Conservation (phyloP, 2,888 invertebrate species). For the Blera fallax region DNA sequence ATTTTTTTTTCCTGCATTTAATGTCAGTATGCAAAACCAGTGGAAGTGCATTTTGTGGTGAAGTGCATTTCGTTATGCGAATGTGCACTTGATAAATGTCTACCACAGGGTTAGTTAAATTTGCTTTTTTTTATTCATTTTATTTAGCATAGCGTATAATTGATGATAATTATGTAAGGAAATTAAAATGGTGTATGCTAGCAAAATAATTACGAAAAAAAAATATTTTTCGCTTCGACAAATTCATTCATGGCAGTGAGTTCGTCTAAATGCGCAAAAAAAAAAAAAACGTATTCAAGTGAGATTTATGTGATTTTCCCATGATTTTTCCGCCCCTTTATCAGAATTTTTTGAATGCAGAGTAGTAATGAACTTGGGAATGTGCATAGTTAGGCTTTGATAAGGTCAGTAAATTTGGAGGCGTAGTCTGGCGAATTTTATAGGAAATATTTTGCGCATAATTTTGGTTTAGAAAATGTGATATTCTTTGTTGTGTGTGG, state of each 20-base stretch:
- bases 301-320: conserved; percentile 19
- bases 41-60: conserved; percentile 44
- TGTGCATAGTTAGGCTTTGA: conserved; percentile 1
- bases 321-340: conserved; percentile 35
- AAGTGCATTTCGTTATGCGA: conserved; percentile 56
- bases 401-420: conserved; percentile 14
- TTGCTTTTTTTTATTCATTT: conserved; percentile 34
- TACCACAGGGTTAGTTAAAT: conserved; percentile 10
- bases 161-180: conserved; percentile 63
- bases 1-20: background rate
- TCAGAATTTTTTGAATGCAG: conserved; percentile 12
- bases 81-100: conserved; percentile 63
- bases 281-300: background rate
- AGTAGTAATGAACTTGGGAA: background rate
- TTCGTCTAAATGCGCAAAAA: background rate
- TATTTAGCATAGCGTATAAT: conserved; percentile 51
- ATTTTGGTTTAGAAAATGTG: background rate
- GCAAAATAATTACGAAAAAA: conserved; percentile 20
- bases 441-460: background rate
- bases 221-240: conserved; percentile 10
- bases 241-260: conserved; percentile 8
- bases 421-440: conserved; percentile 1
- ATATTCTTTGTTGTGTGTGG: no score
- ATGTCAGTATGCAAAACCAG: conserved; percentile 24
- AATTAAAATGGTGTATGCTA: conserved; percentile 27